Evolutionary conservation across 2,888 invertebrate species (phyloP), one percentile per base, ranked within the genome.

Genomic region (Molorchus minor): DNA sequence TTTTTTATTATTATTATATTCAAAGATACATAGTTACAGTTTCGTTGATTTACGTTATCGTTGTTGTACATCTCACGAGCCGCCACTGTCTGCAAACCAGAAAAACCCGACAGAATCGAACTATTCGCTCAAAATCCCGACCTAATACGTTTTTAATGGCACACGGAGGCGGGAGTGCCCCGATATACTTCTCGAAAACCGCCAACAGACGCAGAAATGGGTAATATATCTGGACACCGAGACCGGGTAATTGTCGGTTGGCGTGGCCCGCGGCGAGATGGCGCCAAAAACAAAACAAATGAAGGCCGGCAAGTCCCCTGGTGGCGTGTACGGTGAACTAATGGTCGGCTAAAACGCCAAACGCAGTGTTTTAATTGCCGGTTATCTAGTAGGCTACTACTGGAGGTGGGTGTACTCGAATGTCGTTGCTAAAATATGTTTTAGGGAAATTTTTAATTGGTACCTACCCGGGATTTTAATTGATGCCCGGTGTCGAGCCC

Each of bases 401-500:
- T 71, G 60, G 61, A 70, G 66, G 70, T 61, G 66, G 71, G 67
- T 65, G 54, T 65, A 65, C 61, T 62, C 57, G 59, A 61, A 65
- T 68, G 67, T 63, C 65, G 64, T 61, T 67, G 64, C 68, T 69
- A 69, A 70, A 72, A 67, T 71, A 73, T 73, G 67, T 72, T 74
- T 77, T 75, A 75, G 76, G 75, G 73, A 78, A 78, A 79, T 79
- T 79, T 76, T 75, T 79, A 78, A 79, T 79, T 77, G 70, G 62
- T 68, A 75, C 74, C 75, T 75, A 72, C 65, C 67, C 62, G 68
- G 67, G 70, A 65, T 73, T 76, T 72, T 76, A 76, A 76, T 75
- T 75, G 68, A 57, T 49, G n/a, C n/a, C n/a, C 62, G 63, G 65
- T 73, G 71, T 71, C 71, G 67, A 68, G 66, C 67, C 62, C 66